Conservation (phyloP, 2,888 invertebrate genomes). For the Onthophagus sagittarius region DNA sequence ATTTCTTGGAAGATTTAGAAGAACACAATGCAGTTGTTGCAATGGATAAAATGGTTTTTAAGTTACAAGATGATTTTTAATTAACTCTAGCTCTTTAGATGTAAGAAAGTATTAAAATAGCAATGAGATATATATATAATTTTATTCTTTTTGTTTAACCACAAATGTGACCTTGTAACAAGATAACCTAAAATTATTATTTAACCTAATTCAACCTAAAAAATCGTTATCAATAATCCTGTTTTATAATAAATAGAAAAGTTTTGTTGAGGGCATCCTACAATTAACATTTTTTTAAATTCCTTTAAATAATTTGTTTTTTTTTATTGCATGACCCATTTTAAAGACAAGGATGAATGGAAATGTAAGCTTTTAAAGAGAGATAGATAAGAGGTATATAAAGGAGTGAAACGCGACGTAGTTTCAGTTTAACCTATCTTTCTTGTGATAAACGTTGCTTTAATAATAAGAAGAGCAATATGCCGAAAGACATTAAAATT, state of each 20-base stretch:
- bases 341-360: not conserved
- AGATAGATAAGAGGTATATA: not conserved
- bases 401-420: not conserved
- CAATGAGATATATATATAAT: too few relatives aligned
- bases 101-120: too few relatives aligned
- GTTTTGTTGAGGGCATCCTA: too few relatives aligned
- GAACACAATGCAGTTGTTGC: conserved; percentile 43
- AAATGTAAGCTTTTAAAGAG: not conserved
- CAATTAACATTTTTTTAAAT: too few relatives aligned
- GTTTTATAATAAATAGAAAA: too few relatives aligned
- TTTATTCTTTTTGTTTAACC: too few relatives aligned
- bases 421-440: not conserved
- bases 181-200: too few relatives aligned
- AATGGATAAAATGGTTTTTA: conserved; percentile 40
- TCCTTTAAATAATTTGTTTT: not conserved
- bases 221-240: too few relatives aligned
- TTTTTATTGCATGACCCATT: not conserved
- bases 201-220: too few relatives aligned
- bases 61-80: not conserved
- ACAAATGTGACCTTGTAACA: too few relatives aligned
- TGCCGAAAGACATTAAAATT: conserved; percentile 18
- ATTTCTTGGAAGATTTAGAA: conserved; percentile 43
- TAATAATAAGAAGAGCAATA: not conserved
- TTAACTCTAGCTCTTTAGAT: too few relatives aligned
- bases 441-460: too few relatives aligned